Conservation (phyloP, 1,140 invertebrate genomes). For the Meloidogyne floridensis region DNA sequence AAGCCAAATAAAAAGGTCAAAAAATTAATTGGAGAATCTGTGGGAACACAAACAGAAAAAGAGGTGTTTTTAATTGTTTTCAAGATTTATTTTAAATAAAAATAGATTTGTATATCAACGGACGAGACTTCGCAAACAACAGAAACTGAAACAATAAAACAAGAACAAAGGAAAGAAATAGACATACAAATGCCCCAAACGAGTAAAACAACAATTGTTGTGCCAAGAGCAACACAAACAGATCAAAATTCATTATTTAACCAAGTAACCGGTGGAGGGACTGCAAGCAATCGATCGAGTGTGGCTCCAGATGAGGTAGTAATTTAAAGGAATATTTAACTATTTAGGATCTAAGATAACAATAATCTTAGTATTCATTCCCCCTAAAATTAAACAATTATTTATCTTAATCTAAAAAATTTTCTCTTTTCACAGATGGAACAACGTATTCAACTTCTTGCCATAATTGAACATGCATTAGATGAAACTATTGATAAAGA, state of each 20-base stretch:
- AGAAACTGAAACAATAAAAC: slow-evolving; percentile 16
- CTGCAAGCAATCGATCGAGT: background rate
- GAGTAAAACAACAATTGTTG: slow-evolving; percentile 19
- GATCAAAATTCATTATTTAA: slow-evolving; percentile 12
- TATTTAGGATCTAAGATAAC: too few species aligned
- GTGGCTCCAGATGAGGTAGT: background rate
- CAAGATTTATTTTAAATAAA: background rate
- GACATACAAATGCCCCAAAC: background rate
- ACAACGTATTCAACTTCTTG: slow-evolving; percentile 39
- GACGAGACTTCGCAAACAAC: background rate
- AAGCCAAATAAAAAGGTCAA: background rate
- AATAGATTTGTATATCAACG: background rate
- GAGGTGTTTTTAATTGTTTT: background rate
- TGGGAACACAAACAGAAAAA: slow-evolving; percentile 15
- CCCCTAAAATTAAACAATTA: too few species aligned
- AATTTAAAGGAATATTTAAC: slow-evolving; percentile 15
- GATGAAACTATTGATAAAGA: slow-evolving; percentile 50
- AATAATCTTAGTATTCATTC: too few species aligned
- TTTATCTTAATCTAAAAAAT: background rate
- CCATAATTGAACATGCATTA: slow-evolving; percentile 48
- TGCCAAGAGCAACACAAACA: slow-evolving; percentile 36
- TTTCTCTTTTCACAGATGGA: slow-evolving; percentile 31
- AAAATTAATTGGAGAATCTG: background rate
- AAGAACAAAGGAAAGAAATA: background rate
- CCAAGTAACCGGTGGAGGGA: background rate